Percentiles rank a stretch among this genome's conserved stretches.
Evolutionary conservation across 2,797 vertebrate species (phyloP).

Genomic region (Garrulus glandarius): DNA sequence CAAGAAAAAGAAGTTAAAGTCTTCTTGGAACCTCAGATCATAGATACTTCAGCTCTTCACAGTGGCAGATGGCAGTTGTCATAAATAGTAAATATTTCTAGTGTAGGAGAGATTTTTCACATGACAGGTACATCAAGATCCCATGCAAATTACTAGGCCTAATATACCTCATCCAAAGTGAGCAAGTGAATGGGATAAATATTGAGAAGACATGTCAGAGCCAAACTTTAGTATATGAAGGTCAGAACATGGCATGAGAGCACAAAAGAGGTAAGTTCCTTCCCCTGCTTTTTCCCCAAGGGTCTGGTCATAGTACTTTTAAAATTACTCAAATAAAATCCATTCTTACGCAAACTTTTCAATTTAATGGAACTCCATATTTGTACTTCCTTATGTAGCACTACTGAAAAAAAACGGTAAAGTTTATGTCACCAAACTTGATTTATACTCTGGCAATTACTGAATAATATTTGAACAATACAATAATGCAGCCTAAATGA

Average conservation of each 20-base stretch:
- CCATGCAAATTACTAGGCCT: slow-evolving; percentile 19
- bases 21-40: not conserved
- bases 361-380: not conserved
- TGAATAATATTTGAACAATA: not conserved
- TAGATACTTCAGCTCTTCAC: not conserved
- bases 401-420: not conserved
- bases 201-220: not conserved
- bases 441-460: not conserved
- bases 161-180: slow-evolving; percentile 3
- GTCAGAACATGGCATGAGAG: not conserved
- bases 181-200: not conserved
- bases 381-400: not conserved
- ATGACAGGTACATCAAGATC: slow-evolving; percentile 37
- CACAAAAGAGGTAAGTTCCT: not conserved
- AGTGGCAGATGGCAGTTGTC: slow-evolving; percentile 38
- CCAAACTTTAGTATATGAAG: not conserved
- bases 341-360: not conserved
- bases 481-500: not conserved
- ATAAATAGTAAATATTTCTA: slow-evolving; percentile 25
- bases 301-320: not conserved
- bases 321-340: not conserved
- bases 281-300: not conserved
- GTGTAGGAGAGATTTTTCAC: not conserved
- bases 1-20: not conserved
- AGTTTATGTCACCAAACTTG: not conserved